Evolutionary conservation across 2,113 vertebrate species (phyloP).

Genomic region (Pelusios castaneus): DNA sequence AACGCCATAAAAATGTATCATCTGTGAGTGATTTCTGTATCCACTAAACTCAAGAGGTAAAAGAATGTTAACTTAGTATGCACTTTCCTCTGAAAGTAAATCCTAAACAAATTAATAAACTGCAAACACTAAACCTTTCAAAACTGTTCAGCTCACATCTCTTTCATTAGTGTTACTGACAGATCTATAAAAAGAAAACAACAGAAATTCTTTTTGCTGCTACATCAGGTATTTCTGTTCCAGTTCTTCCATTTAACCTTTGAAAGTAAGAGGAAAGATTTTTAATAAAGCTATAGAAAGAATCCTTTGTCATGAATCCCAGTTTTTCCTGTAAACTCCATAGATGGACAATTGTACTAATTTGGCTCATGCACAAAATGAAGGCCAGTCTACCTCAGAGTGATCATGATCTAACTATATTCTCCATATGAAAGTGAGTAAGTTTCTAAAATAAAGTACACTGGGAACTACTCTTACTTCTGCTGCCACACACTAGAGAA

Average conservation of each 20-base stretch:
- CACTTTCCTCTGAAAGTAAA: slow-evolving; percentile 9
- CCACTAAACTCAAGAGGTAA: not conserved
- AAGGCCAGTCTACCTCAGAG: not conserved
- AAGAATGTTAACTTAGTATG: not conserved
- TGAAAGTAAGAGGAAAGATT: slow-evolving; percentile 41
- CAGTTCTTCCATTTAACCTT: slow-evolving; percentile 47
- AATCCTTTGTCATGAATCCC: slow-evolving; percentile 59
- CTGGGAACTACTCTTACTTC: not conserved
- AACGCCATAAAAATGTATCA: not conserved
- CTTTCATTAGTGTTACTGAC: slow-evolving; percentile 55
- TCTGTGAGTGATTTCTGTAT: not conserved
- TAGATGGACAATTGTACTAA: not conserved
- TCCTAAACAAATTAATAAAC: slow-evolving; percentile 42
- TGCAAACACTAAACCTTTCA: slow-evolving; percentile 30
- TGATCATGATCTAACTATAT: not conserved
- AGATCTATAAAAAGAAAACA: slow-evolving; percentile 47
- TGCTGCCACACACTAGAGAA: slow-evolving; percentile 34
- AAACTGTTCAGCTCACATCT: slow-evolving; percentile 17
- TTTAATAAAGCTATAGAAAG: slow-evolving; percentile 45
- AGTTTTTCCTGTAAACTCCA: slow-evolving; percentile 25
- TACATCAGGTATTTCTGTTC: slow-evolving; percentile 49
- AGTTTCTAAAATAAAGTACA: slow-evolving; percentile 8
- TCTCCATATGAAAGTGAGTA: not conserved
- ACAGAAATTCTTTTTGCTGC: slow-evolving; percentile 45
- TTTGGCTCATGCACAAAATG: not conserved